These are phyloP conservation scores for Pseudeuparius sepicola DNA, from an alignment of 2,888 invertebrate species.

Conservation along the genomic window DNA sequence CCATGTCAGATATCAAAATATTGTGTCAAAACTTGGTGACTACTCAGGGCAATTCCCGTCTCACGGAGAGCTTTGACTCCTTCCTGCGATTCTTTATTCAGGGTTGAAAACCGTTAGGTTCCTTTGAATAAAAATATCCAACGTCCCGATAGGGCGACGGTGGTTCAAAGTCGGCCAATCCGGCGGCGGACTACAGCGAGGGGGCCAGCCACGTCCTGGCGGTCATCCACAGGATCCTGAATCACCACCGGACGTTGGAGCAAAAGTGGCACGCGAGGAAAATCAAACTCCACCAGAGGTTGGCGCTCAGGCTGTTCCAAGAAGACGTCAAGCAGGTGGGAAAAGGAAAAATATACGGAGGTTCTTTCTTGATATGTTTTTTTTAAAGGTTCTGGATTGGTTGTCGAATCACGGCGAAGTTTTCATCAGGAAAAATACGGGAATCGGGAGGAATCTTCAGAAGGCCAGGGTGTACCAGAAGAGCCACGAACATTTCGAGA, in stretches of 20 bases:
- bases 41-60: no score
- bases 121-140: no score
- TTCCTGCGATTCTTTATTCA: no score
- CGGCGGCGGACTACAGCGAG: constrained; percentile 92
- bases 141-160: constrained; percentile 37
- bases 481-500: constrained; percentile 97
- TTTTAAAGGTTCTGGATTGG: constrained; percentile 83
- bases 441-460: constrained; percentile 89
- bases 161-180: no score
- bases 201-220: constrained; percentile 94
- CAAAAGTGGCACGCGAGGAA: constrained; percentile 92
- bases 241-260: constrained; percentile 88
- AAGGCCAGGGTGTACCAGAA: constrained; percentile 94
- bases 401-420: constrained; percentile 95
- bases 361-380: constrained; percentile 10
- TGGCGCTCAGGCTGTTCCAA: constrained; percentile 87
- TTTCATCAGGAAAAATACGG: constrained; percentile 93
- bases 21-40: no score
- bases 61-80: no score
- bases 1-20: no score
- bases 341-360: constrained; percentile 3
- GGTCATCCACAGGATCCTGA: constrained; percentile 92
- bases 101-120: no score
- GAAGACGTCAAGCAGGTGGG: constrained; percentile 91
- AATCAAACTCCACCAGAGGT: constrained; percentile 87